phyloP scores from a whole-genome alignment of 2,888 invertebrate genomes.

The Epirrita christyi region DNA sequence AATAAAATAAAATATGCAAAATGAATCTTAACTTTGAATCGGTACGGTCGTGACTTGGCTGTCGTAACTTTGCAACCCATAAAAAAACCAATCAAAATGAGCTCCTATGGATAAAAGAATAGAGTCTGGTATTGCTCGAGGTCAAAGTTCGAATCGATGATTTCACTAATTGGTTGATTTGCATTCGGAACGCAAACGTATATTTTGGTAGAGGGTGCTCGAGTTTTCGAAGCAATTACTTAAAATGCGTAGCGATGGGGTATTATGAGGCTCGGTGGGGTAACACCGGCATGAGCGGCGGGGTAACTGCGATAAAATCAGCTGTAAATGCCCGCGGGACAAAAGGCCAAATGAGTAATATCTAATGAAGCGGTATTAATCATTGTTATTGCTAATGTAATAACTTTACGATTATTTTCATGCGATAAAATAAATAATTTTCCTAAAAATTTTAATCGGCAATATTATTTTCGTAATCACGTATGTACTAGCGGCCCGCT shows the following conservation, averaged over 20 bases:
- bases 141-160: constrained; percentile 33
- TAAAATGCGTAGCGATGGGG: constrained; percentile 20
- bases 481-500: too few species aligned
- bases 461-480: too few species aligned
- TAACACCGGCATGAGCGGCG: neutral
- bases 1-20: constrained; percentile 14
- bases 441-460: too few species aligned
- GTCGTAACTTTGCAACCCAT: neutral
- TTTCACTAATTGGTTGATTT: constrained; percentile 62
- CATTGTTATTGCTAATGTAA: constrained; percentile 10
- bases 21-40: constrained; percentile 20
- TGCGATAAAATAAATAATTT: too few species aligned
- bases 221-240: constrained; percentile 37
- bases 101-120: constrained; percentile 3
- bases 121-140: constrained; percentile 38
- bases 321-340: constrained; percentile 14
- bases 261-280: constrained; percentile 4
- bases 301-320: constrained; percentile 30
- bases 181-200: constrained; percentile 48
- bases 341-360: constrained; percentile 30
- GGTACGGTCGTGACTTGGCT: constrained; percentile 18
- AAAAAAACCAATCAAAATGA: neutral
- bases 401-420: too few species aligned
- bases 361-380: constrained; percentile 11
- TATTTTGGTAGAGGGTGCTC: constrained; percentile 32